Evolutionary conservation across 2,888 invertebrate genomes (phyloP), one percentile per base, ranked within the genome.

Genomic region (Drosophila rubida): DNA sequence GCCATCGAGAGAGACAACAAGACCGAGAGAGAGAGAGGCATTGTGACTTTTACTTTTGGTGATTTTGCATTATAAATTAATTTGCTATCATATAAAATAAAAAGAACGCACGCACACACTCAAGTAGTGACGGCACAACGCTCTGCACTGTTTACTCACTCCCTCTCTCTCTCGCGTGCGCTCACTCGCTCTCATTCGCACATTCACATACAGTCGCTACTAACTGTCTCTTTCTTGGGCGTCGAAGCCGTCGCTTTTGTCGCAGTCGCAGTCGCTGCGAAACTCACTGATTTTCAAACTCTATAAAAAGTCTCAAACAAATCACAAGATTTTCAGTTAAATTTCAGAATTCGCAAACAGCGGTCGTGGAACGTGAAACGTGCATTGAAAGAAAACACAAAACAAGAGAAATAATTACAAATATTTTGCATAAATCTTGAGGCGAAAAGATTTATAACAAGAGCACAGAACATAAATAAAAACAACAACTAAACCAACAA

Each of bases 301-400:
- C 81, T 90, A 90, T 90, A 90, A 90, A 90, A 88, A 79, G 78
- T 85, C 86, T 82, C 76, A 82, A 82, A 72, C 77, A 78, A 83
- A 89, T 90, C 85, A 87, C 70, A 89, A 86, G 81, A 89, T 84
- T 90, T 90, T 87, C 89, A 90, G 90, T 90, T 89, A 82, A 89
- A 79, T 84, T 87, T 85, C 75, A 57, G 87, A 90, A 89, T 86
- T 87, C 78, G 78, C 75, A 81, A 88, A 78, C 78, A 74, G 80
- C 89, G 83, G 90, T 88, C 73, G 79, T 69, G 51, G 51, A 50
- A 42, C 37, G 42, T 41, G 39, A 27, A 39, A 46, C 16, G 37
- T 42, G 59, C 13, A 19, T 39, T 4, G 4, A 14, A 14, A 32
- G 13, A 13, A n/a, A 14, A 25, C 30, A 30, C 25, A 55, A 25